Base-by-base conservation (phyloP, 2,113 vertebrate species). In the Orycteropus afer region DNA sequence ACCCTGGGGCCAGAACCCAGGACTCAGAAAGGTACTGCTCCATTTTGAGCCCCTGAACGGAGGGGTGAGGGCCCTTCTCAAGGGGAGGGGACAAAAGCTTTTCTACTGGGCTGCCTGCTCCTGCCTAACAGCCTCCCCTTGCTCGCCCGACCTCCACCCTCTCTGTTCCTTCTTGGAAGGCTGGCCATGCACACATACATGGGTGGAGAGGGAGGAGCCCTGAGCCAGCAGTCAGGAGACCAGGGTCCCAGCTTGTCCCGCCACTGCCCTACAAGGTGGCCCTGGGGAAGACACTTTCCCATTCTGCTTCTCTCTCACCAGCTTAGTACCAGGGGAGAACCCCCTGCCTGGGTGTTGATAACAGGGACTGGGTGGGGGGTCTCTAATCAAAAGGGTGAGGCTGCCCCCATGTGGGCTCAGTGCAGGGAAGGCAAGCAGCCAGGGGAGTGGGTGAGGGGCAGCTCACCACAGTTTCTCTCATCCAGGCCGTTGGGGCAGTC, bases 401-500 rank as follows among this genome's bases (percentile, higher is more conserved):
- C 69, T 59, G 29, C 37, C 20, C 59, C 11, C 25, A 8, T 55
- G 23, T 32, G 47, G 13, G 73, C 49, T 45, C 40, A 20, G 45
- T 53, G 12, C 22, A 9, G 77, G 23, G 20, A 15, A 13, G 40
- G 32, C 1, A 55, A 17, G 8, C 45, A 76, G 20, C 10, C 17
- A 5, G 29, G 10, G 7, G 23, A 3, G 7, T 0, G 0, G 0
- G 13, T 3, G 25, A 8, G 22, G 29, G 78, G 73, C 63, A 15
- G 93, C 98, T 98, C 97, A 99, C 99, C 99, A 2, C 99, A 99
- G 51, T 99, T 99, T 91, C 99, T 99, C 98, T 99, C 99, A 55
- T 99, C 99, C 63, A 99, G 98, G 57, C 98, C 99, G 0, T 99
- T 99, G 95, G 99, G 98, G 82, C 99, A 99, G 90, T 99, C 99